Base-by-base conservation (phyloP, 2,797 vertebrate species). In the Hirundo rustica region DNA sequence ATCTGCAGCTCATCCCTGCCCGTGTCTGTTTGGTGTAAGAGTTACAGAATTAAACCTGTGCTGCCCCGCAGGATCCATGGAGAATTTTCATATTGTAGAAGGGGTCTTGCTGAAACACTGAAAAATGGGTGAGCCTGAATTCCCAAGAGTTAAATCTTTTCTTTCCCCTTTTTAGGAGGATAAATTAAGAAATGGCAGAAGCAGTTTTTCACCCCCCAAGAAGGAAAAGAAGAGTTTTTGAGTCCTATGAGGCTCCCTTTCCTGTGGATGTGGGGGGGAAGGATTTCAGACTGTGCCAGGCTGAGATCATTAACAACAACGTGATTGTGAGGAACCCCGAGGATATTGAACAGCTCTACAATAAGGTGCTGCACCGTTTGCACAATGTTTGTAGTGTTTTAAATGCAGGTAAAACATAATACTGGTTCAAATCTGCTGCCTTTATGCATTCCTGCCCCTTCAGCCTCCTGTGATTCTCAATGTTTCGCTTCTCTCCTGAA, bases 191-290 rank as follows among this genome's bases (percentile, higher is more conserved):
- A 86, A 98, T 98, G 98, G 98, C 98, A 71, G 98, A 98, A 96
- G 99, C 99, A 1, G 96, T 97, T 82, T 99, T 99, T 78, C 98
- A 97, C 26, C 97, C 98, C 8, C 99, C 99, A 1, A 98, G 98
- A 95, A 98, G 98, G 80, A 98, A 99, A n/a, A 94, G 95, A 78
- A 98, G 98, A 86, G 98, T 98, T 3, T 98, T 97, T 1, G 98
- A 99, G 91, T 94, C 95, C 0, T 99, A 98, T 3, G 96, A 98
- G 60, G 98, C 98, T 23, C 98, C 99, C 9, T 97, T 99, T 79
- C 99, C 99, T 1, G 94, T 99, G 75, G 95, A 85, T 32, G 65
- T 95, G 5, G 91, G 74, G 22, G 86, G 85, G 50, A 97, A 89
- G 81, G 96, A 97, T 83, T 97, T 96, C 93, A 87, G 67, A 11